Evolutionary conservation across 2,113 vertebrate species (phyloP).

Genomic region (Andinoacara biseriatus): DNA sequence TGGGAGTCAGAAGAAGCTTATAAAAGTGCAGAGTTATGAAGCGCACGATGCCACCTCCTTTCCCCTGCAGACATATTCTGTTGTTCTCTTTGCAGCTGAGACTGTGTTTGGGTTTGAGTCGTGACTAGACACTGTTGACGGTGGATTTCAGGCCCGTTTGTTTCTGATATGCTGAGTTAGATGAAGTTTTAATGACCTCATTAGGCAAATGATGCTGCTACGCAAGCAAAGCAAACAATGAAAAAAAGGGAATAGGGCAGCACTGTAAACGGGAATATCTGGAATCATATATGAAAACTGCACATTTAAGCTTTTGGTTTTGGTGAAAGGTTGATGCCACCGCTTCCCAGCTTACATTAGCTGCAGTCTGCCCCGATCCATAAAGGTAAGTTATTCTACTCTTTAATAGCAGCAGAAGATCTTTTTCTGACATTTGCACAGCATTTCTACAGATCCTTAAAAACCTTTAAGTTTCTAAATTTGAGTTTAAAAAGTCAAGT

Average conservation of each 20-base stretch:
- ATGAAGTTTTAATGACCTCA: background rate
- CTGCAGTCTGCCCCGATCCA: background rate
- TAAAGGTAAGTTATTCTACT: background rate
- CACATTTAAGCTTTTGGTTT: background rate
- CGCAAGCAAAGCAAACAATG: background rate
- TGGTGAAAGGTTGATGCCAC: background rate
- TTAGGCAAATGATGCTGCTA: background rate
- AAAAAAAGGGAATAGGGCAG: background rate
- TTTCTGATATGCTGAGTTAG: slow-evolving; percentile 2
- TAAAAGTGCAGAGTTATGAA: slow-evolving; percentile 15
- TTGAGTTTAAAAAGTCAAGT: background rate
- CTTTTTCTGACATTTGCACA: fast-evolving
- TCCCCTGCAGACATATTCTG: background rate
- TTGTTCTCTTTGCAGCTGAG: background rate
- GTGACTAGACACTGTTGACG: background rate
- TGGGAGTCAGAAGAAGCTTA: slow-evolving; percentile 32
- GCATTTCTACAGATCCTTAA: background rate
- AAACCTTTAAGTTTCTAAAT: background rate
- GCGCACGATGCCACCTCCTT: background rate
- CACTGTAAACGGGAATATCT: background rate
- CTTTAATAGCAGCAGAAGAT: background rate
- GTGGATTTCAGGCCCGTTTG: background rate
- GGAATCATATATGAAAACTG: background rate
- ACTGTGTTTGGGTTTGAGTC: background rate
- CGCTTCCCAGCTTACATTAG: background rate